Percentiles rank a stretch among this genome's conserved stretches.
Evolutionary conservation across 2,888 invertebrate genomes (phyloP).

Genomic region (Pterobdella sp.): DNA sequence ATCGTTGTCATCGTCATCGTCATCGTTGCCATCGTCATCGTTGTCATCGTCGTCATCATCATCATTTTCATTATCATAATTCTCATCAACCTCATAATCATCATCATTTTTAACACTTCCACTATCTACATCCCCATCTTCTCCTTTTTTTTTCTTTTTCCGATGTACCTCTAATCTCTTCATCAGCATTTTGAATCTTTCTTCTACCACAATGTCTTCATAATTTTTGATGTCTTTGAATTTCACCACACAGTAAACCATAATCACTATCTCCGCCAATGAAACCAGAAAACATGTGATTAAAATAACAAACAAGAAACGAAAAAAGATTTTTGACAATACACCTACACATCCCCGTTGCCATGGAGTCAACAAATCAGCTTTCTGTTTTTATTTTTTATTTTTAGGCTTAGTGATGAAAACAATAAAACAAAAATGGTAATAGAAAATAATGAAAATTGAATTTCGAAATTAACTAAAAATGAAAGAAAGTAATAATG

Average conservation of each 20-base stretch:
- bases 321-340: neutral
- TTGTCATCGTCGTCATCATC: neutral
- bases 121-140: too few relatives aligned
- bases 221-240: constrained; percentile 21
- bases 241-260: constrained; percentile 10
- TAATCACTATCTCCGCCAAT: neutral
- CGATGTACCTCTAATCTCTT: constrained; percentile 9
- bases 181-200: constrained; percentile 15
- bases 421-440: too few relatives aligned
- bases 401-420: too few relatives aligned
- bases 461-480: too few relatives aligned
- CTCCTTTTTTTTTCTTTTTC: too few relatives aligned
- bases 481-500: too few relatives aligned
- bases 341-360: constrained; percentile 11
- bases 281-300: neutral
- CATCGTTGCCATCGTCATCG: too few relatives aligned
- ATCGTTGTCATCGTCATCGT: too few relatives aligned
- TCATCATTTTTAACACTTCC: neutral
- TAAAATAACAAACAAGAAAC: neutral
- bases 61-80: too few relatives aligned
- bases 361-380: constrained; percentile 11
- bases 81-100: too few relatives aligned
- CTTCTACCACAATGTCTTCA: constrained; percentile 22
- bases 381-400: neutral
- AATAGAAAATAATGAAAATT: too few relatives aligned